These are phyloP conservation scores for Holacanthella duospinosa DNA, from an alignment of 2,888 invertebrate species.

Conservation along the genomic window DNA sequence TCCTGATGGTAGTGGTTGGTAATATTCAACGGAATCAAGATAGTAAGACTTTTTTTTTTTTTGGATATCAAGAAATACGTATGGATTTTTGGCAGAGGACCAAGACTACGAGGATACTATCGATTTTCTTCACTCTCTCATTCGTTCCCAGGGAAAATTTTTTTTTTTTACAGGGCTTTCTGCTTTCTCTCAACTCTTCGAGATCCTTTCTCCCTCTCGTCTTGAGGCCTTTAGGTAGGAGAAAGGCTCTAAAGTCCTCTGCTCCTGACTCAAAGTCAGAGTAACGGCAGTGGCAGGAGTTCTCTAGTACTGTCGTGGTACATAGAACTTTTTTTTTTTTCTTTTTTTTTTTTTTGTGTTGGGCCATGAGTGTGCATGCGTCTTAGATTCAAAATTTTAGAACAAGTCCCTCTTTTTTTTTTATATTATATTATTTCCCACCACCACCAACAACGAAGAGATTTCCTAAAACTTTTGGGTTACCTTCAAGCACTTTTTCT, in stretches of 20 bases:
- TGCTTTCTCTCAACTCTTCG: neutral
- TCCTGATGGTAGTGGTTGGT: too few relatives aligned
- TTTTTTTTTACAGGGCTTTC: conserved; percentile 1
- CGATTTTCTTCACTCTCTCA: neutral
- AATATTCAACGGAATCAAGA: neutral
- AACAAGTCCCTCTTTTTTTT: too few relatives aligned
- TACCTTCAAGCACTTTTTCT: too few relatives aligned
- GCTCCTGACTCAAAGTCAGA: neutral
- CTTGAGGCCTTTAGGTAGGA: too few relatives aligned
- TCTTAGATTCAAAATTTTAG: too few relatives aligned
- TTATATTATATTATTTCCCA: too few relatives aligned
- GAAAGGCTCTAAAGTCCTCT: too few relatives aligned
- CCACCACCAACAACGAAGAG: too few relatives aligned
- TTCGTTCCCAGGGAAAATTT: neutral
- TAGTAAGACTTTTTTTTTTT: neutral
- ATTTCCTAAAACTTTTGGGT: too few relatives aligned
- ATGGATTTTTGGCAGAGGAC: conserved; percentile 6
- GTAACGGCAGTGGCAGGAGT: too few relatives aligned
- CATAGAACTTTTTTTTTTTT: neutral
- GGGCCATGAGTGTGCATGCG: too few relatives aligned
- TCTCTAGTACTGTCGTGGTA: neutral
- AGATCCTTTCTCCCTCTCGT: neutral
- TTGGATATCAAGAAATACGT: neutral
- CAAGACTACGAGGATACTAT: neutral
- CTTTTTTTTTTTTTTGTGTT: too few relatives aligned